A percentile compares a stretch with the other conserved stretches of the same genome.
Evolutionary conservation across 2,888 invertebrate species (phyloP).

Genomic region (Crocallis elinguaria): DNA sequence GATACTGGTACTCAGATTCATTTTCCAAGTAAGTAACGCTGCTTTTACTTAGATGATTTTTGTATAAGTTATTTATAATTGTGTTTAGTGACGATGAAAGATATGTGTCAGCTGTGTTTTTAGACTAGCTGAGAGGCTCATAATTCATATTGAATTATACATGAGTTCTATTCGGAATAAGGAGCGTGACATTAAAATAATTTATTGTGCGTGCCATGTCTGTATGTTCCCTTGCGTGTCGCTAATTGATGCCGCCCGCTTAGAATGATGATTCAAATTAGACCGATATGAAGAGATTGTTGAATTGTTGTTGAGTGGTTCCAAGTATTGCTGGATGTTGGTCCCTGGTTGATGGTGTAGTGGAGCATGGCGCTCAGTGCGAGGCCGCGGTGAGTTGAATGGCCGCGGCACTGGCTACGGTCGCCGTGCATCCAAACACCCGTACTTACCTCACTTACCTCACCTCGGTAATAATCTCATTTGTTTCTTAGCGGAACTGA

Average conservation of each 20-base stretch:
- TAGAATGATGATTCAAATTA: constrained; percentile 30
- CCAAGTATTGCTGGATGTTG: constrained; percentile 17
- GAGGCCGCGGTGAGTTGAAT: constrained; percentile 76
- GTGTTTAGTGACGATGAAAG: constrained; percentile 9
- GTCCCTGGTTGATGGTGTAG: constrained; percentile 33
- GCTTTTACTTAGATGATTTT: background rate
- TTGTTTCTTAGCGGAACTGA: constrained; percentile 69
- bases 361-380: constrained; percentile 47
- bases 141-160: constrained; percentile 22
- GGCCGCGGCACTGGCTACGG: constrained; percentile 62
- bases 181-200: constrained; percentile 25
- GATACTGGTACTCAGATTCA: constrained; percentile 42
- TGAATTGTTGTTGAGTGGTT: constrained; percentile 19
- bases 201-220: constrained; percentile 23
- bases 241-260: constrained; percentile 27
- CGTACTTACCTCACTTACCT: constrained; percentile 57
- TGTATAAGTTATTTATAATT: constrained; percentile 10
- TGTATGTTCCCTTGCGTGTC: constrained; percentile 28
- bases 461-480: constrained; percentile 77
- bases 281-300: constrained; percentile 31
- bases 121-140: constrained; percentile 13
- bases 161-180: constrained; percentile 17
- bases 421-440: constrained; percentile 66
- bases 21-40: constrained; percentile 50
- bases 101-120: constrained; percentile 10